Evolutionary conservation across 1,140 invertebrate species (phyloP).

Genomic region (Bombus breviceps): DNA sequence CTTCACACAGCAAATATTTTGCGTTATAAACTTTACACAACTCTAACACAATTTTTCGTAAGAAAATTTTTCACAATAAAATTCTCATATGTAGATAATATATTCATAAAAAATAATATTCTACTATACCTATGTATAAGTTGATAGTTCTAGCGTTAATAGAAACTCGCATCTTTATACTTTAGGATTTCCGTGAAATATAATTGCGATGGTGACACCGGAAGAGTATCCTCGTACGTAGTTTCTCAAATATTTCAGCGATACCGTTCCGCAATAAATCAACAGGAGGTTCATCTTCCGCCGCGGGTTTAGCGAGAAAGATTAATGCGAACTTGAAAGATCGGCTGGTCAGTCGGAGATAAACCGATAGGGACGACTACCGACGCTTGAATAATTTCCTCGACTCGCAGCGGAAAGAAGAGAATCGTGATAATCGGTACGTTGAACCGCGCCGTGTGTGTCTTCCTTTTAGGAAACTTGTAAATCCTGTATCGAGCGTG

Average conservation of each 20-base stretch:
- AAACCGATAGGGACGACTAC: constrained; percentile 33
- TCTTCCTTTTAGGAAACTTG: constrained; percentile 50
- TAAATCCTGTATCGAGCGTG: constrained; percentile 28
- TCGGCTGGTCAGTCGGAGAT: constrained; percentile 24
- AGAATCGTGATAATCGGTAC: constrained; percentile 42
- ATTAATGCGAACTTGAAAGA: constrained; percentile 39
- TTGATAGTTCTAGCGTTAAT: too few species aligned
- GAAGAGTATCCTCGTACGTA: background rate
- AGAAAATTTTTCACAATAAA: too few species aligned
- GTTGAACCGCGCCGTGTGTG: constrained; percentile 31
- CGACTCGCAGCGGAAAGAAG: background rate
- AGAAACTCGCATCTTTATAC: too few species aligned
- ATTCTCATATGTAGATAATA: too few species aligned
- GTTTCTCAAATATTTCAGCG: constrained; percentile 44
- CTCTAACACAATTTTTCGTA: too few species aligned
- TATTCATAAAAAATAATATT: too few species aligned
- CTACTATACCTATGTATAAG: too few species aligned
- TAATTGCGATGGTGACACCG: background rate
- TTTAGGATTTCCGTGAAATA: background rate
- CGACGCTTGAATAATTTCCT: constrained; percentile 51
- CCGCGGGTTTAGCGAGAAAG: constrained; percentile 11
- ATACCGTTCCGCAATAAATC: constrained; percentile 37
- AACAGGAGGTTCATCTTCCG: constrained; percentile 28
- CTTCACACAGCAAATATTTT: too few species aligned
- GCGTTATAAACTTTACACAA: too few species aligned